Evolutionary conservation across 2,888 invertebrate genomes (phyloP).

Genomic region (Rhorus exstirpatorius): DNA sequence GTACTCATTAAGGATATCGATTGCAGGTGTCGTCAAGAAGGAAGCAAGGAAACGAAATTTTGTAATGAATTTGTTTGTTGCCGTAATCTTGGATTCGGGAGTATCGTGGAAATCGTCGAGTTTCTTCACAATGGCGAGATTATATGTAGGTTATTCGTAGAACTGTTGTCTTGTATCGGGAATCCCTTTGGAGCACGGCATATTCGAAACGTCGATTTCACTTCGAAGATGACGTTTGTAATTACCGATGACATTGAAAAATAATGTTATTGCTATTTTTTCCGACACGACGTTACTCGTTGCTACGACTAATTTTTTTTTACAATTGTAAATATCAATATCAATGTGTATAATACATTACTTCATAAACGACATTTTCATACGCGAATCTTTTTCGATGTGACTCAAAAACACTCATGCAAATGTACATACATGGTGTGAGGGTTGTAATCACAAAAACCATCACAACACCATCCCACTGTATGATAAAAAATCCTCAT

Average conservation of each 20-base stretch:
- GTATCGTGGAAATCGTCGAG: not conserved
- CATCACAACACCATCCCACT: too few relatives aligned
- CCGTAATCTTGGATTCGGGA: not conserved
- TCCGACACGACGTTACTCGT: too few relatives aligned
- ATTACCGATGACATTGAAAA: not conserved
- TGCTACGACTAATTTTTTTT: too few relatives aligned
- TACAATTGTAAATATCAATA: too few relatives aligned
- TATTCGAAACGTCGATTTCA: not conserved
- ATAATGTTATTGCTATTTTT: too few relatives aligned
- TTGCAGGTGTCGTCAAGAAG: not conserved
- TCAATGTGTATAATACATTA: too few relatives aligned
- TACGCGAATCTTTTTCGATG: too few relatives aligned
- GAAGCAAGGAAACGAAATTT: slow-evolving; percentile 5
- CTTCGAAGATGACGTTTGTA: slow-evolving; percentile 6
- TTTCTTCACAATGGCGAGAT: not conserved
- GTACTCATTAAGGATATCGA: not conserved
- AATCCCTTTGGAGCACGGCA: slow-evolving; percentile 17
- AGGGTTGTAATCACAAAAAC: too few relatives aligned
- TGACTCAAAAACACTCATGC: too few relatives aligned
- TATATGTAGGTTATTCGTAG: slow-evolving; percentile 1
- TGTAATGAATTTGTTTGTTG: slow-evolving; percentile 17
- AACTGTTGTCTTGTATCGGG: not conserved
- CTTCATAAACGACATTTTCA: too few relatives aligned
- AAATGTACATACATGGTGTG: too few relatives aligned
- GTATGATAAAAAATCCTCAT: too few relatives aligned